Evolutionary conservation across 2,113 vertebrate genomes (phyloP), one percentile per base, ranked within the genome.

Genomic region (Clarias magur): DNA sequence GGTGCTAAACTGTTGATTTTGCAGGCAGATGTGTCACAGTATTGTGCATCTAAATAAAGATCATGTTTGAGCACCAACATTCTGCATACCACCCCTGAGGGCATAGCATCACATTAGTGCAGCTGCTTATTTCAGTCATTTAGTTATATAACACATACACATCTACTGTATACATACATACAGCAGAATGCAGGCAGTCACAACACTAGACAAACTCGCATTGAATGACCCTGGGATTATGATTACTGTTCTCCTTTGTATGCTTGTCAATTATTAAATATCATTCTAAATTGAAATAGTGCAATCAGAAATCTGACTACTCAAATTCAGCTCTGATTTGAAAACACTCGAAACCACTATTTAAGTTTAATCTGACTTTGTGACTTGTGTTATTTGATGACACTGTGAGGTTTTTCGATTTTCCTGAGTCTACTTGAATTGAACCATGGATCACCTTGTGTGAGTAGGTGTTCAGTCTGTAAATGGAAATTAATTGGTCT

Each of bases 21-120:
- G 72, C 48, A 62, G 70, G 81, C 88, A 88, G 87, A 85, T 90
- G 79, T 80, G 86, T 87, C 84, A 88, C 84, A 83, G 59, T 84
- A 78, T 73, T n/a, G 1, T 54, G 16, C 34, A 38, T 70, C 80
- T 91, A 92, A 79, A 89, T 89, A 91, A 90, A 91, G 89, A 86
- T 90, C 86, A 86, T 82, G 65, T 85, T 87, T 89, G 85, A 57
- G 75, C 19, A 67, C 72, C 63, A 88, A 78, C 86, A 86, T 89
- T 88, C 86, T 62, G 68, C 75, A 23, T 25, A 76, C 63, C 80
- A 19, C 89, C 87, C 83, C 87, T 80, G 70, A 19, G 78, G 70
- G 82, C 76, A 73, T 72, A 88, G 84, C 88, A 83, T 84, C 73
- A 25, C 63, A 72, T 76, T 57, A 25, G 65, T 72, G 56, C 91